Evolutionary conservation across 1,140 invertebrate species (phyloP), one percentile per base, ranked within the genome.

Genomic region (Sycophaga agraensis): DNA sequence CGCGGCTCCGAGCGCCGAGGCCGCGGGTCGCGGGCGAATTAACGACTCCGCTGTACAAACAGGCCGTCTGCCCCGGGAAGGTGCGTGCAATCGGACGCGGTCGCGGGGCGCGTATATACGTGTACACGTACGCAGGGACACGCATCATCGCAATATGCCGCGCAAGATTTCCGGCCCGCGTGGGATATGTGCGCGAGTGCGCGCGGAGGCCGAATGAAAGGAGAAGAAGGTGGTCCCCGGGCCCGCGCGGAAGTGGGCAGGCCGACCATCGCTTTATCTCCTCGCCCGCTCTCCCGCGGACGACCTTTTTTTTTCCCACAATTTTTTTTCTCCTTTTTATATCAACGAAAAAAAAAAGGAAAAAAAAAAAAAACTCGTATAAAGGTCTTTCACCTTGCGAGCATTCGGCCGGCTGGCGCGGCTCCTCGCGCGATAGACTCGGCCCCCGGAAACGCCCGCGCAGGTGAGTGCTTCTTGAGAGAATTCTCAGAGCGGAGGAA

Each of bases 381-480:
- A 54, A 46, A 54, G 59, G 43, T 55, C 50, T 46, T 55, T 61
- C 42, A 48, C 34, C 43, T 43, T 48, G 17, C 40, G 34, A 8
- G 16, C 37, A 39, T 6, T 39, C 37, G 37, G 37, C n/a, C 6
- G 28, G 28, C 11, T 4, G 28, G 28, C 28, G 28, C 28, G 28
- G 28, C 28, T 11, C 28, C 28, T 31, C 28, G 5, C n/a, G n/a
- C n/a, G n/a, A n/a, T n/a, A n/a, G n/a, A n/a, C n/a, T n/a, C 28
- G 5, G 11, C 28, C 28, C 28, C 9, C 26, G 53, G 53, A 55
- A 55, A 21, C 40, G 22, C 12, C 35, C 22, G 39, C 53, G 39
- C 53, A 55, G 53, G 53, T 43, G 53, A 7, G 53, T 7, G 8
- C 14, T n/a, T 34, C 31, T 34, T 34, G 5, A 2, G 5, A 51